Evolutionary conservation across 1,140 invertebrate genomes (phyloP), one percentile per base, ranked within the genome.

Genomic region (Leptopilina boulardi): DNA sequence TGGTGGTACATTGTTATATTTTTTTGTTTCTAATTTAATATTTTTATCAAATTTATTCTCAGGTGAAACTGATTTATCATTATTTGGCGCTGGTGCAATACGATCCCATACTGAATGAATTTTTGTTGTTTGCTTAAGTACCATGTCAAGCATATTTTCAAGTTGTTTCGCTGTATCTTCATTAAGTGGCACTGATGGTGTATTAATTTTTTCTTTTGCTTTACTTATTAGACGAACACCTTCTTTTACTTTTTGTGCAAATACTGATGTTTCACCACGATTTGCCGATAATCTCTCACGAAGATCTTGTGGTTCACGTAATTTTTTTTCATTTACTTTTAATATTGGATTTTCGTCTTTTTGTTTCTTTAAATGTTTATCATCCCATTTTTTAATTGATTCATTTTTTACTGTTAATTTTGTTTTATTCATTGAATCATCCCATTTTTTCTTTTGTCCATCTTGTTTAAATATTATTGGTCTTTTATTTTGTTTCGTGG

Each of bases 101-200:
- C 90, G 85, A 82, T 91, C 87, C 90, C 90, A 91, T 19, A 91
- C 90, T 1, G 90, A 89, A 38, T 89, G 87, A 9, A 91, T 77
- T 70, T 90, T 89, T 70, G 87, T 91, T 0, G 89, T 89, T 77
- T 91, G 87, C 23, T 88, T 88, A 21, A 91, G 79, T 10, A 89
- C 90, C 70, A 87, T 83, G 56, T 87, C 90, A 18, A 91, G 77
- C 80, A 91, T 90, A 34, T 84, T 87, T 59, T 91, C 86, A 9
- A 91, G 38, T 66, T 91, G 85, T 74, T 90, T 89, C 0, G 89
- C 89, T 0, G 89, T 90, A 19, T 83, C 85, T 0, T 80, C 77
- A 18, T 91, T 87, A 5, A 89, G 83, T 2, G 72, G 82, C 0
- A 79, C 74, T 10, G 78, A 76, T 10, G 84, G 83, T 18, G 80